Percentiles rank a stretch among this genome's conserved stretches.
Evolutionary conservation across 2,888 invertebrate species (phyloP).

Genomic region (Polydrusus cervinus): DNA sequence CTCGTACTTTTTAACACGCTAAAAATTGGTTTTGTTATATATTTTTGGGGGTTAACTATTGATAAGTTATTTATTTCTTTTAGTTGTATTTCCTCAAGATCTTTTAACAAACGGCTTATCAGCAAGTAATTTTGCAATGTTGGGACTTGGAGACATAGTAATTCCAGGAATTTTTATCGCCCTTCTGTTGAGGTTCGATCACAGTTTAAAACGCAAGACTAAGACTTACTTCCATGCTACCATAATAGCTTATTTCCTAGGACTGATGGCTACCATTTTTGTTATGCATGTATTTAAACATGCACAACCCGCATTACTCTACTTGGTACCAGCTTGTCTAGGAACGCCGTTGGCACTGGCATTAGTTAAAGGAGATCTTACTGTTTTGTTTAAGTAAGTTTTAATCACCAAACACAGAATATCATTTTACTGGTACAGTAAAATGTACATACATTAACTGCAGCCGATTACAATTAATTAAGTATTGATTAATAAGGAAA

Average conservation of each 20-base stretch:
- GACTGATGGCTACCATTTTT: constrained; percentile 93
- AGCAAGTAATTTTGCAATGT: constrained; percentile 97
- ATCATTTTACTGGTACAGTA: too few species aligned
- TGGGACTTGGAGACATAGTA: constrained; percentile 99
- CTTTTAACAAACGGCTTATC: constrained; percentile 92
- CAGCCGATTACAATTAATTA: too few species aligned
- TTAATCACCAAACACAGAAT: too few species aligned
- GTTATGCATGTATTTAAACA: constrained; percentile 99
- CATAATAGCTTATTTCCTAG: constrained; percentile 93
- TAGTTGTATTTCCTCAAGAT: constrained; percentile 99
- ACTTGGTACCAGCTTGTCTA: constrained; percentile 97
- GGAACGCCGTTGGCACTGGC: constrained; percentile 93
- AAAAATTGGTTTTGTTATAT: constrained; percentile 1
- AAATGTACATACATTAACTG: too few species aligned
- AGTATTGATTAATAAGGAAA: too few species aligned
- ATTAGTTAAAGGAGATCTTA: constrained; percentile 90
- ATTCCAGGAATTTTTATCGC: constrained; percentile 99
- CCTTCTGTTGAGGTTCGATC: constrained; percentile 94
- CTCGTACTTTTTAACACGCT: background rate
- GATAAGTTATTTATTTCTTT: constrained; percentile 57
- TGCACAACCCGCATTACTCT: constrained; percentile 97
- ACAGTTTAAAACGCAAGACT: constrained; percentile 86
- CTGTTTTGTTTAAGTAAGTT: constrained; percentile 91
- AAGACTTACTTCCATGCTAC: constrained; percentile 93
- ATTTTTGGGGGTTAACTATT: background rate